These are phyloP conservation scores for Vanessa tameamea DNA, from an alignment of 1,140 invertebrate species.

Conservation along the genomic window DNA sequence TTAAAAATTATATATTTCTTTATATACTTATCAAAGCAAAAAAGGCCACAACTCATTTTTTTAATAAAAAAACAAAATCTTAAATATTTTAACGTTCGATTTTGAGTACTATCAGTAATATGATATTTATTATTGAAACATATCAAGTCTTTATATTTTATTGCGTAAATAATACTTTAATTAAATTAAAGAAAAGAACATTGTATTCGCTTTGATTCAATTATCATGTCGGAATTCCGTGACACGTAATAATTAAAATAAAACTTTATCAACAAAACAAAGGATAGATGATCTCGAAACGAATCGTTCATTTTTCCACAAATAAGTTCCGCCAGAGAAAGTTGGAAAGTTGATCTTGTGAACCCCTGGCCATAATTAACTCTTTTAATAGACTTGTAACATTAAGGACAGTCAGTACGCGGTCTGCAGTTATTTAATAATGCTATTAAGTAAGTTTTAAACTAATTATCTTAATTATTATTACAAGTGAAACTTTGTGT, in stretches of 20 bases:
- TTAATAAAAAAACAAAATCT: no score
- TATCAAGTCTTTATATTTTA: no score
- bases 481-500: no score
- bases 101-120: no score
- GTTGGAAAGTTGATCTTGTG: slow-evolving; percentile 28
- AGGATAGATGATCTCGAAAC: slow-evolving; percentile 22
- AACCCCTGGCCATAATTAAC: slow-evolving; percentile 15
- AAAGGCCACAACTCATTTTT: no score
- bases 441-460: no score
- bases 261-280: slow-evolving; percentile 22
- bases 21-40: no score
- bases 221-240: not conserved
- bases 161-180: no score
- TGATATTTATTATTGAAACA: no score
- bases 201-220: not conserved
- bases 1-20: no score
- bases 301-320: slow-evolving; percentile 34
- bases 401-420: not conserved
- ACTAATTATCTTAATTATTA: no score
- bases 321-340: slow-evolving; percentile 40
- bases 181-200: not conserved
- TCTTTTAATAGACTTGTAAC: not conserved
- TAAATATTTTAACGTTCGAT: no score
- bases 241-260: slow-evolving; percentile 9
- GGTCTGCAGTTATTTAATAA: not conserved